Conservation (phyloP, 1,140 invertebrate genomes). For the Drosophila saltans region DNA sequence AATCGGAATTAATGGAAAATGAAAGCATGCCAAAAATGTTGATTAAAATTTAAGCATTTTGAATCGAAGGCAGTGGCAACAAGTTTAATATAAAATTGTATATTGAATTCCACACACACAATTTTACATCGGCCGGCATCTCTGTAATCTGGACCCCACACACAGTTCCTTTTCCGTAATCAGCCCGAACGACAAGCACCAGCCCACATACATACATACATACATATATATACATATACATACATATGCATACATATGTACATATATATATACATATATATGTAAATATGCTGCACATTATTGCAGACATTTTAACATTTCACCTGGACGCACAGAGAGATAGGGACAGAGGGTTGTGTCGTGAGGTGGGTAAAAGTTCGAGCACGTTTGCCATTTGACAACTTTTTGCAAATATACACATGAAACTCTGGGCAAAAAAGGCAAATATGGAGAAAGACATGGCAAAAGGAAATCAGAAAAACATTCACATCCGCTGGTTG, state of each 20-base stretch:
- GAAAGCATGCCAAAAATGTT: not conserved
- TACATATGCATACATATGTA: too few relatives aligned
- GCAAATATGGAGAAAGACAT: slow-evolving; percentile 9
- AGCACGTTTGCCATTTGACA: slow-evolving; percentile 37
- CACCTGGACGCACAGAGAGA: slow-evolving; percentile 30
- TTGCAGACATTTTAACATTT: slow-evolving; percentile 55
- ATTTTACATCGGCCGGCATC: not conserved
- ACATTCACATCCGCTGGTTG: slow-evolving; percentile 53
- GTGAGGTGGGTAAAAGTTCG: slow-evolving; percentile 30
- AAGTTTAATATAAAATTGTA: slow-evolving; percentile 1
- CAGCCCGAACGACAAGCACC: not conserved
- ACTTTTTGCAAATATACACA: slow-evolving; percentile 49
- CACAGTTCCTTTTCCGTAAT: not conserved
- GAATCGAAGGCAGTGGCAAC: not conserved
- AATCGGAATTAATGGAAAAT: not conserved
- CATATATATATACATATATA: too few relatives aligned
- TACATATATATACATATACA: too few relatives aligned
- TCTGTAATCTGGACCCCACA: not conserved
- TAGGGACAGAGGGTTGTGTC: not conserved
- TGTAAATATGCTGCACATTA: slow-evolving; percentile 32
- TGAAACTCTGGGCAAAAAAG: not conserved
- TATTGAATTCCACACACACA: slow-evolving; percentile 8
- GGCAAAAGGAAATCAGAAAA: slow-evolving; percentile 45
- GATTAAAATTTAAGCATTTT: not conserved
- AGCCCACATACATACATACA: slow-evolving; percentile 1